phyloP scores from a whole-genome alignment of 2,113 vertebrate species.

The Ia io region DNA sequence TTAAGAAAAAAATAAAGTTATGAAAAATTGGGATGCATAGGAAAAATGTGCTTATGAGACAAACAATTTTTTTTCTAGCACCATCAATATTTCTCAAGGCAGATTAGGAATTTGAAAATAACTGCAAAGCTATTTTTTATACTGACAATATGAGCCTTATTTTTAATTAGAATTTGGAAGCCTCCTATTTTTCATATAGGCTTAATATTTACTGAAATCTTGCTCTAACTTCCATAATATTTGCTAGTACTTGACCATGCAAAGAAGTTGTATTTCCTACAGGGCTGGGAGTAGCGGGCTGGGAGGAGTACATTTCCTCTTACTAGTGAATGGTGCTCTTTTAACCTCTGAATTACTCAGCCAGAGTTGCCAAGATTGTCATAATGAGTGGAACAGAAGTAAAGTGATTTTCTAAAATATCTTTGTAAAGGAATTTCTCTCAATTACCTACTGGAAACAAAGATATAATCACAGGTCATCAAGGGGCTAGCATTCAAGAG shows the following conservation, averaged over 20 bases:
- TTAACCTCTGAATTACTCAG: slow-evolving; percentile 3
- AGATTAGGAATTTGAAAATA: slow-evolving; percentile 17
- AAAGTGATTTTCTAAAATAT: slow-evolving; percentile 51
- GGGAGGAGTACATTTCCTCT: background rate
- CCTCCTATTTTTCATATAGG: background rate
- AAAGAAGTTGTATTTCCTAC: background rate
- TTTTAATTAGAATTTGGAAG: slow-evolving; percentile 15
- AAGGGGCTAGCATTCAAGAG: slow-evolving; percentile 34
- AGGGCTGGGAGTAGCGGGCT: background rate
- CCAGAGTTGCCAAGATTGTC: background rate
- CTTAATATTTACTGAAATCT: slow-evolving; percentile 18
- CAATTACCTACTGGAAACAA: slow-evolving; percentile 46
- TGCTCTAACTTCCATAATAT: background rate
- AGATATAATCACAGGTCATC: slow-evolving; percentile 36
- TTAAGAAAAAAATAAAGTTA: background rate
- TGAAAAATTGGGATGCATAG: background rate
- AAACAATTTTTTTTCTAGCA: background rate
- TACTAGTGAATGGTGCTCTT: background rate
- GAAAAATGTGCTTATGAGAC: background rate
- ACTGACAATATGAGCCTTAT: background rate
- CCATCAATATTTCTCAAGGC: background rate
- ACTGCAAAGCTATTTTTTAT: background rate
- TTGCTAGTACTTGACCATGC: background rate
- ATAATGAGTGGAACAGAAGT: background rate
- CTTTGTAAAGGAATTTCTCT: slow-evolving; percentile 58